phyloP scores from a whole-genome alignment of 2,888 invertebrate species.

The Dorcus parallelipipedus region DNA sequence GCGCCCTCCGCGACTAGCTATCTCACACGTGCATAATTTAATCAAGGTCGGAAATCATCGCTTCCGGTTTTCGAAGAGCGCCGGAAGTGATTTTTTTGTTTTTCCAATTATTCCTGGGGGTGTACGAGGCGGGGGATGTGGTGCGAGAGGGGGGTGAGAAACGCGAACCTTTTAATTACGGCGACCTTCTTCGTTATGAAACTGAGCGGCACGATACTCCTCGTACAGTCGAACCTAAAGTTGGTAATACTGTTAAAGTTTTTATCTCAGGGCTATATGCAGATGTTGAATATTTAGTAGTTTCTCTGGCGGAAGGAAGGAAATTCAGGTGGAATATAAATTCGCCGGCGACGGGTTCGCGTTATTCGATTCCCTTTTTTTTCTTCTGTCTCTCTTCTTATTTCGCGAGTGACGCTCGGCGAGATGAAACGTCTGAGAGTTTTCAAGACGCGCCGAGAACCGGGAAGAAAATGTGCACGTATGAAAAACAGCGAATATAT shows the following conservation, averaged over 20 bases:
- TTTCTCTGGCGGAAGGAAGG: background rate
- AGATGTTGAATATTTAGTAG: constrained; percentile 10
- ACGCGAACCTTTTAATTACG: constrained; percentile 33
- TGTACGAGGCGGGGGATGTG: too few relatives aligned
- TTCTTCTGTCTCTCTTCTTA: too few relatives aligned
- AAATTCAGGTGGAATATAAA: too few relatives aligned
- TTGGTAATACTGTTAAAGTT: constrained; percentile 15
- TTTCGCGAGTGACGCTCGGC: too few relatives aligned
- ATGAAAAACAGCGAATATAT: too few relatives aligned
- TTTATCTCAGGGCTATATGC: constrained; percentile 7
- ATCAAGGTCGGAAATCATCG: background rate
- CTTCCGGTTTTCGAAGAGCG: background rate
- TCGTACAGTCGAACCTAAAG: constrained; percentile 8
- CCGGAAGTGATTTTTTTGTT: background rate
- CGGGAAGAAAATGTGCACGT: too few relatives aligned
- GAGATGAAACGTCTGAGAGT: too few relatives aligned
- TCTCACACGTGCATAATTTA: too few relatives aligned
- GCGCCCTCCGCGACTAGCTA: constrained; percentile 19
- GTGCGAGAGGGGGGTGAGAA: constrained; percentile 16
- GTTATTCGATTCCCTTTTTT: too few relatives aligned
- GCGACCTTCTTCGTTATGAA: constrained; percentile 35
- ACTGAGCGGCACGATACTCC: background rate
- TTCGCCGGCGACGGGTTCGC: too few relatives aligned
- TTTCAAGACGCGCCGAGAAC: too few relatives aligned
- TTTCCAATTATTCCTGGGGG: too few relatives aligned